Evolutionary conservation across 1,140 invertebrate genomes (phyloP).

Genomic region (Rhyzopertha dominica): DNA sequence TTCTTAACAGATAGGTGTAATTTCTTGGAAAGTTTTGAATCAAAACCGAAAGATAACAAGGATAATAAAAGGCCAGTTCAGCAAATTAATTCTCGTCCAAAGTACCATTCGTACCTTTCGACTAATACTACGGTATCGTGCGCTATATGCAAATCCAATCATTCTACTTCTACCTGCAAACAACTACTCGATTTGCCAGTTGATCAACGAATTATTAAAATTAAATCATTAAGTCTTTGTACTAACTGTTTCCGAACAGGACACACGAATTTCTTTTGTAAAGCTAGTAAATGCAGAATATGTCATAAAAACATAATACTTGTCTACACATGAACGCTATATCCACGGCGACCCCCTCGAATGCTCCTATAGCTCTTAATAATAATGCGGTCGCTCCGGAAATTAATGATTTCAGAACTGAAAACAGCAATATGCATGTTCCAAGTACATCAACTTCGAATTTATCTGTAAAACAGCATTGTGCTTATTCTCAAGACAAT

Average conservation of each 20-base stretch:
- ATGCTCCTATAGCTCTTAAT: no score
- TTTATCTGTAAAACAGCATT: background rate
- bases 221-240: slow-evolving; percentile 13
- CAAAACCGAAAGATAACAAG: background rate
- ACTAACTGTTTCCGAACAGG: slow-evolving; percentile 13
- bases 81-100: background rate
- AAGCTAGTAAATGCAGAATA: no score
- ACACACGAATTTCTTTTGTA: background rate
- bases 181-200: slow-evolving; percentile 10
- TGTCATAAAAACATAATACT: slow-evolving; percentile 9
- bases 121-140: no score
- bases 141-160: background rate
- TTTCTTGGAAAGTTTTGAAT: slow-evolving; percentile 11
- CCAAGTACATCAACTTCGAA: no score
- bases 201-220: background rate
- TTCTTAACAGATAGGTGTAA: slow-evolving; percentile 12
- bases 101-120: no score
- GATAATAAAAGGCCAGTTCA: slow-evolving; percentile 2
- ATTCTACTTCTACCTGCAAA: slow-evolving; percentile 9
- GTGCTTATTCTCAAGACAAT: slow-evolving; percentile 4
- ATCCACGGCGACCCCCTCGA: background rate
- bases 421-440: no score
- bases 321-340: background rate
- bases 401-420: no score
- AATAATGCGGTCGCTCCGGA: no score